Conservation (phyloP, 1,140 invertebrate genomes). For the Zaprionus taronus region DNA sequence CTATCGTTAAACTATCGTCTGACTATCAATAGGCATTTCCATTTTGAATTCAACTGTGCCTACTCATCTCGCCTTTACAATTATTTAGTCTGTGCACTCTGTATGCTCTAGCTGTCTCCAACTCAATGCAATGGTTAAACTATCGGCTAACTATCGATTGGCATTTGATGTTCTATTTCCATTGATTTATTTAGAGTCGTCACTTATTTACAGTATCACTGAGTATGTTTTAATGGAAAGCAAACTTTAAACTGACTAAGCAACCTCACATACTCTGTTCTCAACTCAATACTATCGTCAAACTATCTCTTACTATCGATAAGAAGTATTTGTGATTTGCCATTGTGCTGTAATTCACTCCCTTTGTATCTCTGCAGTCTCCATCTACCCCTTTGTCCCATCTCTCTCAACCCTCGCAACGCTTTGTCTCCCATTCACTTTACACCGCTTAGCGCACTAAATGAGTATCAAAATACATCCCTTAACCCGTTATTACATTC, state of each 20-base stretch:
- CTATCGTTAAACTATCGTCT: background rate
- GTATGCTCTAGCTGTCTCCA: too few relatives aligned
- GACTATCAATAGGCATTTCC: background rate
- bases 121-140: background rate
- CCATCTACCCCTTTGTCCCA: background rate
- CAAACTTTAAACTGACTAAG: too few relatives aligned
- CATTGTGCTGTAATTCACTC: background rate
- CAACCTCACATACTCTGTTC: too few relatives aligned
- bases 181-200: too few relatives aligned
- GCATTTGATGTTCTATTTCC: too few relatives aligned
- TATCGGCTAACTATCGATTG: background rate
- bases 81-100: too few relatives aligned
- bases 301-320: background rate
- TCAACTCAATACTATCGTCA: background rate
- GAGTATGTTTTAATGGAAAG: too few relatives aligned
- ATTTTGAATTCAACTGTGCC: too few relatives aligned
- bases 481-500: slow-evolving; percentile 12
- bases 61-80: too few relatives aligned
- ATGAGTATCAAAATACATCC: slow-evolving; percentile 35
- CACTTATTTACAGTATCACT: too few relatives aligned
- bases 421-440: slow-evolving; percentile 15
- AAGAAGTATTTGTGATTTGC: background rate
- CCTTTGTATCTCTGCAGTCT: background rate
- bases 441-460: slow-evolving; percentile 32
- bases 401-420: background rate